Evolutionary conservation across 35 echinoderm and acorn worm species (phyloP), one percentile per base, ranked within the genome.

Genomic region (Ophioderma brevispina): DNA sequence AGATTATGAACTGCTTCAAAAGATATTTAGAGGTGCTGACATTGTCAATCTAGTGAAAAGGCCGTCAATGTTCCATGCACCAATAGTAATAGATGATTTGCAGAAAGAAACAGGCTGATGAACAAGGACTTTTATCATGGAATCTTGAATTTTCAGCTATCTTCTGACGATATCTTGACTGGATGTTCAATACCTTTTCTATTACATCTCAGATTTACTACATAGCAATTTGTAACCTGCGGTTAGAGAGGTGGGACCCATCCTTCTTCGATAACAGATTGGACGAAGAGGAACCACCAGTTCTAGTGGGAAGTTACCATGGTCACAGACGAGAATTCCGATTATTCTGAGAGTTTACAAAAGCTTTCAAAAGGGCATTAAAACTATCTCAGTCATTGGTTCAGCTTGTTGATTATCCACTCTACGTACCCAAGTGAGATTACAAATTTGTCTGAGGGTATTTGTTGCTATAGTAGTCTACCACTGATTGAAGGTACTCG

Each of bases 141-240:
- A n/a, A n/a, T n/a, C n/a, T n/a, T n/a, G n/a, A n/a, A n/a, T 70
- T 70, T 15, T 30, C 59, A 15, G 5, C 28, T 6, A 70, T 25
- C 28, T 70, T 70, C 28, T 70, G 59, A 15, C 59, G 15, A 70
- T 70, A 70, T 25, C 59, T 70, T 70, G 59, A 70, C 28, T 70
- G 15, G 59, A 70, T 70, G 59, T 70, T 70, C 28, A 70, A 30
- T 70, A 70, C 59, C 59, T 70, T 70, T 30, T 70, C 59, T 25
- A 70, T 70, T 70, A 70, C 59, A 70, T 70, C 59, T 70, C 15
- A 70, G 15, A 70, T 70, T n/a, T 70, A 70, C 59, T 70, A 70
- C 59, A 70, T 70, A 70, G 23, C 59, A 70, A 1, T 30, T 70
- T 18, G 1, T 2, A 15, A 70, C 59, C 59, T 70, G 10, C 59